Percentiles rank a stretch among this genome's conserved stretches.
phyloP scores from a whole-genome alignment of 2,888 invertebrate genomes.

The Halictus ligatus region DNA sequence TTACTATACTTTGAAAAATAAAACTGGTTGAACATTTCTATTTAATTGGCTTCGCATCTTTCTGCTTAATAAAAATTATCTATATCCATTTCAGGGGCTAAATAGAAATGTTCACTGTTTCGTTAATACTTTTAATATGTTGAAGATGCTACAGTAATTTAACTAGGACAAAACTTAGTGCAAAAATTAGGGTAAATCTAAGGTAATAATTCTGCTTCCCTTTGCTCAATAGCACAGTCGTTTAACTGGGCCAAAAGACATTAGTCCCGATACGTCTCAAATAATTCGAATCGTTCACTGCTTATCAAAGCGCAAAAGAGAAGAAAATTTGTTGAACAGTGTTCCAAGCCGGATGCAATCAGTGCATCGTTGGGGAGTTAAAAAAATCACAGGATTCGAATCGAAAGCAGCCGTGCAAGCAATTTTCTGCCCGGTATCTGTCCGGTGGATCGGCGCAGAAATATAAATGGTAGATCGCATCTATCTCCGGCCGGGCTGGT shows the following conservation, averaged over 20 bases:
- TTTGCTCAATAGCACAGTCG: too few relatives aligned
- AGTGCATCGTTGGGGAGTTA: neutral
- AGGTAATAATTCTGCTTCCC: too few relatives aligned
- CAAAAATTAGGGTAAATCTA: too few relatives aligned
- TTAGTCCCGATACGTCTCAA: neutral
- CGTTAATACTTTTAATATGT: too few relatives aligned
- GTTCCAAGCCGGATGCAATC: neutral
- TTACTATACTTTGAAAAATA: too few relatives aligned
- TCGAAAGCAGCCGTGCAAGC: neutral
- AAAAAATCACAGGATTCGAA: neutral
- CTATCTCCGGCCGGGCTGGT: neutral
- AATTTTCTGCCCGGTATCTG: neutral
- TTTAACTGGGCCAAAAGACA: neutral
- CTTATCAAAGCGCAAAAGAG: neutral
- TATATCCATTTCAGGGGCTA: too few relatives aligned
- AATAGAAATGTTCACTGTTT: too few relatives aligned
- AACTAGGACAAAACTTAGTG: too few relatives aligned
- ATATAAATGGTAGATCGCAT: neutral
- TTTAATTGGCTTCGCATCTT: too few relatives aligned
- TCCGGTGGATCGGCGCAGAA: slow-evolving; percentile 4
- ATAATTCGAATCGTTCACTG: neutral
- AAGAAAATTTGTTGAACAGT: neutral
- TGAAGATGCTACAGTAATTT: too few relatives aligned
- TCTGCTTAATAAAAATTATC: too few relatives aligned
- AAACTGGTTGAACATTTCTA: too few relatives aligned